Conservation (phyloP, 2,113 vertebrate species). For the Oryzias celebensis region DNA sequence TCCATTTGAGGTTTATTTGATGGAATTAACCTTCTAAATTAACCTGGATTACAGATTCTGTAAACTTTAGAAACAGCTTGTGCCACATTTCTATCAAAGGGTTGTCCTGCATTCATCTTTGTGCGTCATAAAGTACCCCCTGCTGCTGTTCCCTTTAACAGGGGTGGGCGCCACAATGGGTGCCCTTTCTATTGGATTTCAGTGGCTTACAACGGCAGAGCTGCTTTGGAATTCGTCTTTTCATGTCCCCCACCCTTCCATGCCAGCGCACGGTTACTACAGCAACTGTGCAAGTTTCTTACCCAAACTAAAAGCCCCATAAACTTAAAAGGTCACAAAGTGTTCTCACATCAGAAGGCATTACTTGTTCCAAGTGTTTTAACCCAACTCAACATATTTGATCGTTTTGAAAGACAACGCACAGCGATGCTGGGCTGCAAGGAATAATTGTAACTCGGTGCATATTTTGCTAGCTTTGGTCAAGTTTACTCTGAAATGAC, state of each 20-base stretch:
- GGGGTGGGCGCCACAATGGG: constrained; percentile 30
- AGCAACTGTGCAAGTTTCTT: constrained; percentile 38
- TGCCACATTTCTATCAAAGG: background rate
- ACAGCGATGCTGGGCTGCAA: no score
- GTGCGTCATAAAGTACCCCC: constrained; percentile 46
- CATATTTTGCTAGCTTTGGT: background rate
- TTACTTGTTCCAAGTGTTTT: no score
- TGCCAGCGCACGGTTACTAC: constrained; percentile 30
- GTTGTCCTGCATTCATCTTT: constrained; percentile 4
- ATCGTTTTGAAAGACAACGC: no score
- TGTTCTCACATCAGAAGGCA: no score
- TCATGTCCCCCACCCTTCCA: constrained; percentile 29
- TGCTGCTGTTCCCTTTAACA: constrained; percentile 34
- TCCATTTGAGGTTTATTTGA: background rate
- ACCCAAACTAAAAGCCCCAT: constrained; percentile 17
- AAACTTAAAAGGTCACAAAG: constrained; percentile 20
- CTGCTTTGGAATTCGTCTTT: constrained; percentile 43
- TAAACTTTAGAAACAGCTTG: background rate
- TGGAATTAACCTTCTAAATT: background rate
- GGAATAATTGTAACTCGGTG: background rate
- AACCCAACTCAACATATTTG: no score
- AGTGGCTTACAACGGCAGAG: constrained; percentile 20
- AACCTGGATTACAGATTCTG: background rate
- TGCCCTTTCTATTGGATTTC: constrained; percentile 52
- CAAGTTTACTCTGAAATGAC: no score